These are phyloP conservation scores for Acrobasis consociella DNA, from an alignment of 2,888 invertebrate genomes.

Conservation along the genomic window DNA sequence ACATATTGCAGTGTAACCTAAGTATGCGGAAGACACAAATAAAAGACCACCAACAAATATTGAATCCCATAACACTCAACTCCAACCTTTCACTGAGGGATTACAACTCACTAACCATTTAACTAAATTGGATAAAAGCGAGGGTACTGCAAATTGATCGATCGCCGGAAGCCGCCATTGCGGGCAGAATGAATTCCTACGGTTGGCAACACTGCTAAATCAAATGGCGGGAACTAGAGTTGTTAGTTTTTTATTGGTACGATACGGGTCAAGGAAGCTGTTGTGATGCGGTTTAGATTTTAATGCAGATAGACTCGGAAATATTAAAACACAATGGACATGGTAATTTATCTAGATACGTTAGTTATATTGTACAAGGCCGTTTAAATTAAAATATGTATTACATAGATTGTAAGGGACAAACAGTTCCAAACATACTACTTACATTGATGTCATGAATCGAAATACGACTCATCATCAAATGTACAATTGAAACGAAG, in stretches of 20 bases:
- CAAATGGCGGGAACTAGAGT: constrained; percentile 17
- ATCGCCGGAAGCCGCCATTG: constrained; percentile 64
- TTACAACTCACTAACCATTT: constrained; percentile 64
- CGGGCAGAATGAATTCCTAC: constrained; percentile 48
- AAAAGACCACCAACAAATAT: constrained; percentile 18
- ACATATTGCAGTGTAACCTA: too few species aligned
- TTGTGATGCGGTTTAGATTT: constrained; percentile 21
- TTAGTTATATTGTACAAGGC: background rate
- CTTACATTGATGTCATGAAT: too few species aligned
- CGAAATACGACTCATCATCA: too few species aligned
- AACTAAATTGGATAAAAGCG: constrained; percentile 62
- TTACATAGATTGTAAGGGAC: too few species aligned
- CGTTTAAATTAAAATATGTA: too few species aligned
- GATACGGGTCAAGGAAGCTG: constrained; percentile 25
- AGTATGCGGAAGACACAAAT: constrained; percentile 12
- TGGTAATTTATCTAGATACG: too few species aligned
- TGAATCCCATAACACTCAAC: constrained; percentile 34
- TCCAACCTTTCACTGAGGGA: constrained; percentile 40
- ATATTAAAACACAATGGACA: background rate
- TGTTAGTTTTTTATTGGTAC: constrained; percentile 6
- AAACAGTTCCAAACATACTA: too few species aligned
- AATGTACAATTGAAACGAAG: too few species aligned
- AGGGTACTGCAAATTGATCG: constrained; percentile 61
- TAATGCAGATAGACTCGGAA: constrained; percentile 1
- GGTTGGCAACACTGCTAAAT: constrained; percentile 34